Evolutionary conservation across 2,797 vertebrate genomes (phyloP), one percentile per base, ranked within the genome.

Genomic region (Sternotherus odoratus): DNA sequence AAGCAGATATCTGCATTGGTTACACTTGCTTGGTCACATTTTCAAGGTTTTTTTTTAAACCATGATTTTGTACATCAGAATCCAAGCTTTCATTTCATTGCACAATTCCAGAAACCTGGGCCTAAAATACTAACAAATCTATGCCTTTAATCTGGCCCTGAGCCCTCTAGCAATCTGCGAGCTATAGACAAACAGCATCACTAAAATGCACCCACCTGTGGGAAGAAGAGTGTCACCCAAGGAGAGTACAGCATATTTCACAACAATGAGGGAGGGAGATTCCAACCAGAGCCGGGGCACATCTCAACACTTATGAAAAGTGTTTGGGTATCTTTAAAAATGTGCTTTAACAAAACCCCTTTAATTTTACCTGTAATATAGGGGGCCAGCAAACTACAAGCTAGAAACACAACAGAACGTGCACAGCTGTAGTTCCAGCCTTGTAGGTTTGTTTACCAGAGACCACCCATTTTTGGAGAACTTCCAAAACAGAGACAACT

Each of bases 1-100:
- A n/a, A 69, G 3, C 4, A 6, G 11, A 1, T 3, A 69, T 51
- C 11, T 17, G 57, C 2, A 1, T 83, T 54, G 1, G 63, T 69
- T 69, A 36, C 63, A 69, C n/a, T 39, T 30, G 28, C n/a, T 69
- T 28, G 63, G 33, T 33, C 63, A 66, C 63, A 66, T 33, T 19
- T 36, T 66, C 24, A 56, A 28, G 54, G 26, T 8, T 54, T 24
- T 28, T 56, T 56, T 26, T 21, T 17, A 54, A 56, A 56, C 26
- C 56, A 30, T 15, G 26, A 57, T 57, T 57, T 57, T 57, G 28
- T 57, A 30, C 56, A 57, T 28, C 56, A 30, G 56, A 57, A 57
- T 30, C 56, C 12, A 69, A 39, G 63, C 33, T 39, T 39, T 69
- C 16, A 69, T 69, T n/a, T 36, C 36, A 39, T 69, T 23, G 39